phyloP scores from a whole-genome alignment of 2,113 vertebrate species.

The Lanius ludovicianus region DNA sequence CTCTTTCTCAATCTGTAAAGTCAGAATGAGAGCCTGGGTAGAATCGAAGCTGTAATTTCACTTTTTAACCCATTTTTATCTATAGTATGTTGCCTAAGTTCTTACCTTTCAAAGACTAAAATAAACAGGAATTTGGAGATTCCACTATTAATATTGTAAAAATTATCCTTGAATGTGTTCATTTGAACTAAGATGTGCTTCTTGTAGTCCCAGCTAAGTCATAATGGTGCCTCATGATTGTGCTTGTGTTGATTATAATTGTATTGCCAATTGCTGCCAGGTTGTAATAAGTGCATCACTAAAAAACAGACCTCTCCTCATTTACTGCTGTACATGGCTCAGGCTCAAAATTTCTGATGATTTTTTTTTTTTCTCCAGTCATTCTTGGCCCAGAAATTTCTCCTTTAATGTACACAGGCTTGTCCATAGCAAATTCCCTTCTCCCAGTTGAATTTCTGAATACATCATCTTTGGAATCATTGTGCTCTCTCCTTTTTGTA shows the following conservation, averaged over 20 bases:
- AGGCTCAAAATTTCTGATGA: background rate
- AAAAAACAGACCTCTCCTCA: background rate
- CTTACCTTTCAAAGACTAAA: background rate
- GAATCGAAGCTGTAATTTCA: background rate
- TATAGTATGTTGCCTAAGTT: background rate
- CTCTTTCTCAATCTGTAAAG: background rate
- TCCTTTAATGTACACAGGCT: background rate
- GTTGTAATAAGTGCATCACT: background rate
- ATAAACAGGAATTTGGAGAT: background rate
- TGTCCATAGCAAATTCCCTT: accelerated
- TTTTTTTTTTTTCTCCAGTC: background rate
- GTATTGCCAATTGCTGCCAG: background rate
- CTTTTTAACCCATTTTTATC: background rate
- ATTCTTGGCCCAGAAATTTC: background rate
- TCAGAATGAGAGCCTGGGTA: background rate
- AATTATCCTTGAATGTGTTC: background rate
- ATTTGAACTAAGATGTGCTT: background rate
- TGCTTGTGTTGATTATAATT: constrained; percentile 20
- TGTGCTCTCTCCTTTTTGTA: background rate
- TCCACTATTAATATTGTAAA: background rate
- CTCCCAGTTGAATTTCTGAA: background rate
- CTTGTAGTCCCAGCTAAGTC: background rate
- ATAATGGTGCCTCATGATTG: background rate
- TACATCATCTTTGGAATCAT: background rate
- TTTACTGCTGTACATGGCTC: background rate